Base-by-base conservation (phyloP, 2,113 vertebrate species). In the Chaetorhynchus papuensis region DNA sequence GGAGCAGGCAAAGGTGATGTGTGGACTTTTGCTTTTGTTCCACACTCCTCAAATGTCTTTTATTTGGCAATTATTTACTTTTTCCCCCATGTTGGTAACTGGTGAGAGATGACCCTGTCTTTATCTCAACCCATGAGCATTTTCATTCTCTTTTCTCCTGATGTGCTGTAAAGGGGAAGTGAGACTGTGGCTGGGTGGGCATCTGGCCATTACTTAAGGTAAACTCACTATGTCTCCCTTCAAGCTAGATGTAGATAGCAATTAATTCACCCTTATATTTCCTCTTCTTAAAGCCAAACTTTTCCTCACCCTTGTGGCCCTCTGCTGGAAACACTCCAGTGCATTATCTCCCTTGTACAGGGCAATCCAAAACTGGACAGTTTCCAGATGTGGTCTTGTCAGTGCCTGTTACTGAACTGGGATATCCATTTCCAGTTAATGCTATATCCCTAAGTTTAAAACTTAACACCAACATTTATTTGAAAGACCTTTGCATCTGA, bases 151-250 rank as follows among this genome's bases (percentile, higher is more conserved):
- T 77, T 68, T 64, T 26, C 23, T 22, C 7, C 27, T 5, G 2
- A 15, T 30, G 9, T 42, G 5, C 42, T 70, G 20, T 18, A 56
- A 80, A 50, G 4, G 2, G 1, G 2, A 2, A 19, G 3, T 52
- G 13, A 56, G 6, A 52, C n/a, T 35, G 10, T 20, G 27, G 22
- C 17, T 83, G 37, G 5, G 3, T 44, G 24, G n/a, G 12, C 7
- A 15, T 22, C 21, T 80, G 37, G 6, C 42, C 5, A 2, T 50
- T 54, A 63, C 14, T 49, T 17, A 54, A 33, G 8, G 39, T 28
- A 64, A 90, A 65, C 9, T 44, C 22, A 1, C 7, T 1, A 1
- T 9, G 8, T 42, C 1, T 3, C 21, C 42, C 19, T 79, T 33
- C 28, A 39, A 27, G 30, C 23, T 28, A 85, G 27, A 21, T 75